A percentile compares a stretch with the other conserved stretches of the same genome.
phyloP scores from a whole-genome alignment of 2,888 invertebrate species.

The Netelia inedita region DNA sequence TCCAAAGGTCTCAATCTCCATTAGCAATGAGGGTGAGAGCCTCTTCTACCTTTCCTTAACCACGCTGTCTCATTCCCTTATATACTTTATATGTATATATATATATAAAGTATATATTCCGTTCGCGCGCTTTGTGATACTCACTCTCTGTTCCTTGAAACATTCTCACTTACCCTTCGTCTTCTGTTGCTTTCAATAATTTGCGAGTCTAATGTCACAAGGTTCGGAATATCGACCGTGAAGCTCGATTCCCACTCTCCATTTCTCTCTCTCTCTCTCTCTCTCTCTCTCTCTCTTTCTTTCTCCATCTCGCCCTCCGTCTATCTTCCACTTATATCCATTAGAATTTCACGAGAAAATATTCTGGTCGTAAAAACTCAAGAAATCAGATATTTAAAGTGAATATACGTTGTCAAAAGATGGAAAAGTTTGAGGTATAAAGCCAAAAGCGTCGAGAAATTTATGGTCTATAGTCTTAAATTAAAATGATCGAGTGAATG shows the following conservation, averaged over 20 bases:
- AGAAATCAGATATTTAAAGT: neutral
- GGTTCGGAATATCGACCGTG: conserved; percentile 57
- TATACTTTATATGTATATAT: conserved; percentile 8
- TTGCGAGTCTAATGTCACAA: conserved; percentile 83
- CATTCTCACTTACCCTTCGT: conserved; percentile 57
- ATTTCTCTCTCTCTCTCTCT: neutral
- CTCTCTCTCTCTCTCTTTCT: conserved; percentile 13
- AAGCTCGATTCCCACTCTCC: conserved; percentile 27
- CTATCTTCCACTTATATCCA: neutral
- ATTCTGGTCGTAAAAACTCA: neutral
- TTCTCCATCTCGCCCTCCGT: neutral
- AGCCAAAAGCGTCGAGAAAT: neutral
- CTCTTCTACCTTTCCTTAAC: conserved; percentile 53
- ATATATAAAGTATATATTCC: conserved; percentile 19
- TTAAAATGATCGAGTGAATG: too few species aligned
- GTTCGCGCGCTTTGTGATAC: conserved; percentile 35
- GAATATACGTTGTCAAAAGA: neutral
- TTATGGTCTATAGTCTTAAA: too few species aligned
- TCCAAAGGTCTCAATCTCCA: conserved; percentile 72
- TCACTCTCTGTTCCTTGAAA: conserved; percentile 44
- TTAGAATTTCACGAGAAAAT: conserved; percentile 4
- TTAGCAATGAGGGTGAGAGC: conserved; percentile 72
- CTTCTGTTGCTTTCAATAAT: conserved; percentile 83
- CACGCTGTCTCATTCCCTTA: conserved; percentile 22
- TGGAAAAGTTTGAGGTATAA: neutral